These are phyloP conservation scores for Hepsetus odoe DNA, from an alignment of 2,113 vertebrate genomes.

Conservation along the genomic window DNA sequence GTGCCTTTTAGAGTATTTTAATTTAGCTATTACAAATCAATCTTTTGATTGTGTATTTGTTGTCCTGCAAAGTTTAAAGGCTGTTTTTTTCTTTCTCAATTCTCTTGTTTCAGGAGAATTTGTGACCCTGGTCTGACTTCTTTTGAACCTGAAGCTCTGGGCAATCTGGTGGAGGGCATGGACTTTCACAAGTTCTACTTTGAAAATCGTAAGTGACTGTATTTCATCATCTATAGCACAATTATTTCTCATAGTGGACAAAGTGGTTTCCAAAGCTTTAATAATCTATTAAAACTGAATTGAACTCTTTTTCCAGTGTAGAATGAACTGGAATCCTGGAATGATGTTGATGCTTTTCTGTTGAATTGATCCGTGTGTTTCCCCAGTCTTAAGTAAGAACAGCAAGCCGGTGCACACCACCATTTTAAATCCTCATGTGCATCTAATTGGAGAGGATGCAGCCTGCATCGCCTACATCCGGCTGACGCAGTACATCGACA, in stretches of 20 bases:
- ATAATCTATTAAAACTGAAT: neutral
- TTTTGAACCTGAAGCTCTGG: slow-evolving; percentile 97
- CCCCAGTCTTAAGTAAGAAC: slow-evolving; percentile 94
- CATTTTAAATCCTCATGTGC: slow-evolving; percentile 97
- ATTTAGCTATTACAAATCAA: no score
- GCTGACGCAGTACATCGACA: slow-evolving; percentile 96
- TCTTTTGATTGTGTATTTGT: no score
- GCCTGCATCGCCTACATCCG: slow-evolving; percentile 99
- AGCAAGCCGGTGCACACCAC: slow-evolving; percentile 98
- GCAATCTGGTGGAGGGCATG: slow-evolving; percentile 98
- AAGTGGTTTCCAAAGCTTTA: neutral
- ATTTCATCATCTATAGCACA: neutral
- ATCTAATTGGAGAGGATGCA: slow-evolving; percentile 95
- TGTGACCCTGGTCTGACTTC: slow-evolving; percentile 98
- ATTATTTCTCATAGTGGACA: neutral
- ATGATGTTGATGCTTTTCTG: neutral
- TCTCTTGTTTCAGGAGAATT: slow-evolving; percentile 84
- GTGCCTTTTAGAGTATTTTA: no score
- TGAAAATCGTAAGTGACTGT: slow-evolving; percentile 89
- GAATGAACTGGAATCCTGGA: no score
- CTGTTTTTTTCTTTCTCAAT: neutral
- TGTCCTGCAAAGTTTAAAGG: no score
- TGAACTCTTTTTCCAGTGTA: neutral
- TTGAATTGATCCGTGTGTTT: neutral
- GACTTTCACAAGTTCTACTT: slow-evolving; percentile 99